A percentile compares a stretch with the other conserved stretches of the same genome.
phyloP scores from a whole-genome alignment of 1,140 invertebrate genomes.

The Leptoteleia sp. region DNA sequence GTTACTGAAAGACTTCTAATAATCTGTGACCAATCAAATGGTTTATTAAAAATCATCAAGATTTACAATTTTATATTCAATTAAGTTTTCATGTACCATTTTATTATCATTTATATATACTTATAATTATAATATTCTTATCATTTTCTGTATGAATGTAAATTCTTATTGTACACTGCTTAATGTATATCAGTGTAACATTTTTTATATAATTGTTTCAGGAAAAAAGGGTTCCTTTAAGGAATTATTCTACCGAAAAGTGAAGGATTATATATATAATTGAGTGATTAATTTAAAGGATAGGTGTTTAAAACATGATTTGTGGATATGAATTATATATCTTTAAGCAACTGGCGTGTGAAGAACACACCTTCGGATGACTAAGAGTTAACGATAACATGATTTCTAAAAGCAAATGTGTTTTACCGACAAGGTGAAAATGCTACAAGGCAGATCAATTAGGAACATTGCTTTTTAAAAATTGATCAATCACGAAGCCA shows the following conservation, averaged over 20 bases:
- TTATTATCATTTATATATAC: neutral
- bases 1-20: slow-evolving; percentile 70
- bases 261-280: slow-evolving; percentile 10
- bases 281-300: slow-evolving; percentile 31
- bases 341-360: slow-evolving; percentile 56
- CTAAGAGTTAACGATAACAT: slow-evolving; percentile 71
- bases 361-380: slow-evolving; percentile 77
- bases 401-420: slow-evolving; percentile 63
- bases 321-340: slow-evolving; percentile 51
- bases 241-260: no score
- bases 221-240: no score
- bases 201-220: no score
- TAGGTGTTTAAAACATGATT: slow-evolving; percentile 29
- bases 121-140: no score
- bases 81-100: neutral
- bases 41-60: neutral
- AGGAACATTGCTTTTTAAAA: slow-evolving; percentile 79
- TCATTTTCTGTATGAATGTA: no score
- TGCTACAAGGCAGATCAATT: slow-evolving; percentile 73
- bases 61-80: neutral
- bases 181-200: no score
- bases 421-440: slow-evolving; percentile 59
- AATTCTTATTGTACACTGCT: no score
- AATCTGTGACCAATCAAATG: neutral
- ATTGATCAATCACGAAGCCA: slow-evolving; percentile 77